Conservation (phyloP, 2,888 invertebrate species). For the Schrankia costaestrigalis region DNA sequence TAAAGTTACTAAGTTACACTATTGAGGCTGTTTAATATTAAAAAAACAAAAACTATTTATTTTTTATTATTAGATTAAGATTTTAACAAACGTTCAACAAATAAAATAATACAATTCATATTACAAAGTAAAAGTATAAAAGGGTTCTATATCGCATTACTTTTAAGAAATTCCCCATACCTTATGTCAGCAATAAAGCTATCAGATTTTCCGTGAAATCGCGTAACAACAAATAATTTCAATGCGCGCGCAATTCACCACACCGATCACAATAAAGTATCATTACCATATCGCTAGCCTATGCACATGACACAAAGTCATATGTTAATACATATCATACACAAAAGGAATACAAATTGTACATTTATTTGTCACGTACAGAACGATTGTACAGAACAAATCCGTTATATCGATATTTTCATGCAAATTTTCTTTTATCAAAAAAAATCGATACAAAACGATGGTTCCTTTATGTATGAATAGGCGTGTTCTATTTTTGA, state of each 20-base stretch:
- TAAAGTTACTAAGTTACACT: too few species aligned
- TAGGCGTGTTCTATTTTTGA: constrained; percentile 43
- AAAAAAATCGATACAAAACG: constrained; percentile 45
- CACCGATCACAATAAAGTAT: constrained; percentile 49
- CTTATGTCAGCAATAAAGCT: constrained; percentile 31
- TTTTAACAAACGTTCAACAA: too few species aligned
- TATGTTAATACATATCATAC: constrained; percentile 65
- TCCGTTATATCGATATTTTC: constrained; percentile 69
- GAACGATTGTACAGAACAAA: constrained; percentile 68
- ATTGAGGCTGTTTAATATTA: too few species aligned
- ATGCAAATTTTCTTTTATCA: constrained; percentile 51
- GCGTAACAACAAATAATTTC: constrained; percentile 41
- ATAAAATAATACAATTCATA: too few species aligned
- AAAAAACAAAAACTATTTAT: too few species aligned
- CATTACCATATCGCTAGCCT: constrained; percentile 46
- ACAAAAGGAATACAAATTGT: constrained; percentile 61
- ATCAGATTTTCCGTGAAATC: constrained; percentile 45
- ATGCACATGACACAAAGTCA: constrained; percentile 41
- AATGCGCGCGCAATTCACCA: constrained; percentile 39
- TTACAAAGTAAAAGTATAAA: too few species aligned
- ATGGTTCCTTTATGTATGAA: constrained; percentile 49
- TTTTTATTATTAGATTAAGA: too few species aligned
- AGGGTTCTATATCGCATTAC: constrained; percentile 10
- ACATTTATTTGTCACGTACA: constrained; percentile 64
- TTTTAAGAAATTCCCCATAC: constrained; percentile 19